A percentile compares a stretch with the other conserved stretches of the same genome.
phyloP scores from a whole-genome alignment of 2,888 invertebrate genomes.

The Syritta pipiens region DNA sequence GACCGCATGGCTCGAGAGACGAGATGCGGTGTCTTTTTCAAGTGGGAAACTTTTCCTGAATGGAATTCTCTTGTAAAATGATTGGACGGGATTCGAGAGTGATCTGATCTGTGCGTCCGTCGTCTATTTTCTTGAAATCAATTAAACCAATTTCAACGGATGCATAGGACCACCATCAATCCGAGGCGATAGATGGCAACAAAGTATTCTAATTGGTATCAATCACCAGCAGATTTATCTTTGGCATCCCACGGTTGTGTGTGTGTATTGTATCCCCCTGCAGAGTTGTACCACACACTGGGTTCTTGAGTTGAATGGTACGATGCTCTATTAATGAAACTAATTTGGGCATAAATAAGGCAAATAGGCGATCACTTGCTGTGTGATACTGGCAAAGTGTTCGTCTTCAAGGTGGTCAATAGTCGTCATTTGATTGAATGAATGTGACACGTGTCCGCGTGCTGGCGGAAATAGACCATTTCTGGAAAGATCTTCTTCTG shows the following conservation, averaged over 20 bases:
- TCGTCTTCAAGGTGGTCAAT: conserved; percentile 4
- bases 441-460: too few relatives aligned
- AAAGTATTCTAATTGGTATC: conserved; percentile 63
- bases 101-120: background rate
- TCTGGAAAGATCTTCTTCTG: too few relatives aligned
- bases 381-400: conserved; percentile 5
- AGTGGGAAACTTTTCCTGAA: conserved; percentile 45
- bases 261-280: conserved; percentile 53
- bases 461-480: too few relatives aligned
- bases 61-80: conserved; percentile 57
- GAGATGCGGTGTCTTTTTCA: too few relatives aligned
- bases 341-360: conserved; percentile 38
- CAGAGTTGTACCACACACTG: conserved; percentile 24
- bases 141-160: conserved; percentile 57
- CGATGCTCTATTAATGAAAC: conserved; percentile 45
- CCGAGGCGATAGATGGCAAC: conserved; percentile 36
- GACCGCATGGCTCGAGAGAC: too few relatives aligned
- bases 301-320: conserved; percentile 23
- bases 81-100: conserved; percentile 42
- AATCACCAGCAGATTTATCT: conserved; percentile 50
- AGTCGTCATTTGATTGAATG: too few relatives aligned
- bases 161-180: conserved; percentile 46
- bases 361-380: conserved; percentile 39
- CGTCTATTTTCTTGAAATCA: conserved; percentile 45
- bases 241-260: conserved; percentile 31